Percentiles rank a stretch among this genome's conserved stretches.
Evolutionary conservation across 2,113 vertebrate genomes (phyloP).

Genomic region (Oceanodroma tethys): DNA sequence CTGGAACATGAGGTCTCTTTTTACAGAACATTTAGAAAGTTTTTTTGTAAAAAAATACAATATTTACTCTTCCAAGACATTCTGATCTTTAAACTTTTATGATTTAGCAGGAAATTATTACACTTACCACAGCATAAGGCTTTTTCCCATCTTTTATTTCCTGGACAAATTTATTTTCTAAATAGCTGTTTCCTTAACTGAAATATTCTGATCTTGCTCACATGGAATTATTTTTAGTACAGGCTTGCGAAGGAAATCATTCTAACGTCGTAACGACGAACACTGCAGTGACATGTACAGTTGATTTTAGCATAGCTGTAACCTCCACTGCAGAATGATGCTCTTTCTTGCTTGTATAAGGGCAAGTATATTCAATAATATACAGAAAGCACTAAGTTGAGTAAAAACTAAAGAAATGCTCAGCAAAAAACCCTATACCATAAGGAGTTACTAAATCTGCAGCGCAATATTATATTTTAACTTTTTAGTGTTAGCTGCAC

Average conservation of each 20-base stretch:
- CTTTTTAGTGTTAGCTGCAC: neutral
- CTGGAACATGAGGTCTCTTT: neutral
- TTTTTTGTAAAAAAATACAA: neutral
- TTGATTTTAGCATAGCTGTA: neutral
- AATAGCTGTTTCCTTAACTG: neutral
- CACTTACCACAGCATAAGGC: neutral
- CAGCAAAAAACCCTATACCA: accelerated
- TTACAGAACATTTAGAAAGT: neutral
- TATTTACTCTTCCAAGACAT: neutral
- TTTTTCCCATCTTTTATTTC: neutral
- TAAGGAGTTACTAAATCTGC: neutral
- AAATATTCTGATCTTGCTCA: neutral
- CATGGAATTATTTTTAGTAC: neutral
- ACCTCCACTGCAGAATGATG: neutral
- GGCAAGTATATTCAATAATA: neutral
- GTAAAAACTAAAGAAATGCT: neutral
- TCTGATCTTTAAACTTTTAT: neutral
- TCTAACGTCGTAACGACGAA: neutral
- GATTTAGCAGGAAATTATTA: neutral
- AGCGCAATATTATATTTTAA: neutral
- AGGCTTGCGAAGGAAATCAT: neutral
- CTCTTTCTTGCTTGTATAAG: neutral
- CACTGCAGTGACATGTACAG: neutral
- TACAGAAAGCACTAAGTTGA: neutral
- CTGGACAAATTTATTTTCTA: neutral